Conservation (phyloP, 2,888 invertebrate species). For the Orchesella flavescens region DNA sequence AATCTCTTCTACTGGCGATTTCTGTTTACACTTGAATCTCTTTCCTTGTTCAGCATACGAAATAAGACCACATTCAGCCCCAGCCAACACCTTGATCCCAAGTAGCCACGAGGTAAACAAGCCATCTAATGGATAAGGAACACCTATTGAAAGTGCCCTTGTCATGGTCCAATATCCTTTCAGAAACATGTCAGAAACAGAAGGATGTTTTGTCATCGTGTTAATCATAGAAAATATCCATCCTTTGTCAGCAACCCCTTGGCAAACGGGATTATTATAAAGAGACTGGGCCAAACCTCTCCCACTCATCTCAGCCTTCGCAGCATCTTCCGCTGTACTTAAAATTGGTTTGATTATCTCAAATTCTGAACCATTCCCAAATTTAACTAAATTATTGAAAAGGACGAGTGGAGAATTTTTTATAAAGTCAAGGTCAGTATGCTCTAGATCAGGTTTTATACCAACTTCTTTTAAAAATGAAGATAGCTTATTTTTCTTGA, state of each 20-base stretch:
- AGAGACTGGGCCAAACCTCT: not conserved
- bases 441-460: not conserved
- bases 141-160: not conserved
- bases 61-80: constrained; percentile 45
- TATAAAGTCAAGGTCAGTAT: constrained; percentile 7
- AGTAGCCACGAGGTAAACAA: constrained; percentile 5
- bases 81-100: constrained; percentile 29
- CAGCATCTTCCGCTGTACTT: constrained; percentile 24
- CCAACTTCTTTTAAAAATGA: constrained; percentile 1
- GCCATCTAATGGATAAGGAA: constrained; percentile 22
- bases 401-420: constrained; percentile 30
- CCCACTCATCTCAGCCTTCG: not conserved
- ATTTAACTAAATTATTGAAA: constrained; percentile 41
- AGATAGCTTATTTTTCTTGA: not conserved
- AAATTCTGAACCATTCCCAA: constrained; percentile 12
- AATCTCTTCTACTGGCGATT: constrained; percentile 29
- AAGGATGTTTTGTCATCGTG: constrained; percentile 12
- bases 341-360: constrained; percentile 26
- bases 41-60: constrained; percentile 47
- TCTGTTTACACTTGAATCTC: constrained; percentile 33
- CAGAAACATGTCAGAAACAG: constrained; percentile 34
- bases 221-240: constrained; percentile 36
- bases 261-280: constrained; percentile 26
- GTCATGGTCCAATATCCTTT: constrained; percentile 26
- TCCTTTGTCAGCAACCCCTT: not conserved